Evolutionary conservation across 2,888 invertebrate genomes (phyloP).

Genomic region (Cryptocheilus praepositus): DNA sequence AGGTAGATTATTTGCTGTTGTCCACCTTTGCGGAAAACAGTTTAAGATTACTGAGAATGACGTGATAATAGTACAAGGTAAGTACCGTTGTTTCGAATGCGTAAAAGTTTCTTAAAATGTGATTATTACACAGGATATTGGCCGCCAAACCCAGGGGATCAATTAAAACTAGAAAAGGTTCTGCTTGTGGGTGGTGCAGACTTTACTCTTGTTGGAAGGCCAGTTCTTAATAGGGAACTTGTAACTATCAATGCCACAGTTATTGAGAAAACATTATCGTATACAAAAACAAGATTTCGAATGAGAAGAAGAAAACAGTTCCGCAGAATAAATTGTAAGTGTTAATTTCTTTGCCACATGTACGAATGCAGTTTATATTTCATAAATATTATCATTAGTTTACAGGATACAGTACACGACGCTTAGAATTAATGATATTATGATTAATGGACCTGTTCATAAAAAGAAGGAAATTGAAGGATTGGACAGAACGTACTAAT

Average conservation of each 20-base stretch:
- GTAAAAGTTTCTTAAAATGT: no score
- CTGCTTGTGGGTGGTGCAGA: conserved; percentile 86
- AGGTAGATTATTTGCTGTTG: conserved; percentile 87
- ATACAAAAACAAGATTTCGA: conserved; percentile 86
- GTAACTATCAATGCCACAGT: conserved; percentile 87
- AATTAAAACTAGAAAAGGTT: conserved; percentile 89
- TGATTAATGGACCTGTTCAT: conserved; percentile 78
- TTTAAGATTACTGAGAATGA: conserved; percentile 92
- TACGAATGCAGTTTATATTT: no score
- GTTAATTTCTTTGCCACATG: conserved; percentile 35
- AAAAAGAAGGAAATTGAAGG: conserved; percentile 75
- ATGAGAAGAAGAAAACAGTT: conserved; percentile 87
- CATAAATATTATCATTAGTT: conserved; percentile 70
- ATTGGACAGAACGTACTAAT: conserved; percentile 68
- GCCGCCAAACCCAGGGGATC: conserved; percentile 88
- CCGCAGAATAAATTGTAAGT: conserved; percentile 83
- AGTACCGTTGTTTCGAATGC: no score
- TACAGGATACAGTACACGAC: conserved; percentile 83
- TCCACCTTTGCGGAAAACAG: conserved; percentile 89
- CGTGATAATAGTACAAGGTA: conserved; percentile 86
- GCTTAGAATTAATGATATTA: conserved; percentile 85
- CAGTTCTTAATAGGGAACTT: conserved; percentile 84
- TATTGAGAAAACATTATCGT: conserved; percentile 88
- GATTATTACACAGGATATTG: conserved; percentile 76
- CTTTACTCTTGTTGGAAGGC: conserved; percentile 88